phyloP scores from a whole-genome alignment of 2,888 invertebrate genomes.

The Hirtodrosophila cameraria region DNA sequence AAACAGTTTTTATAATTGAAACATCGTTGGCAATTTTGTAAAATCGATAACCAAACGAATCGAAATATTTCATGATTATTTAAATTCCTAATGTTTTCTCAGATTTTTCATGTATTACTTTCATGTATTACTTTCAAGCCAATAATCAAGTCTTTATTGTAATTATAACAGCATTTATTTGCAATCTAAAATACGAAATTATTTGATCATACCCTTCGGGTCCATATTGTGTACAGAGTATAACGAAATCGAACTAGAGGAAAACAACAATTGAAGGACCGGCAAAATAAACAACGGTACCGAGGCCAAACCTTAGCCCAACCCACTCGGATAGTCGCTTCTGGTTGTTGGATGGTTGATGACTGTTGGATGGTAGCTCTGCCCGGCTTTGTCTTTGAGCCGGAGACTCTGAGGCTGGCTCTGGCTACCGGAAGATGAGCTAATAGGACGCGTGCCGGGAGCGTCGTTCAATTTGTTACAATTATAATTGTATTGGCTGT shows the following conservation, averaged over 20 bases:
- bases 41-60: too few relatives aligned
- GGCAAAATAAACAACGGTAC: slow-evolving; percentile 40
- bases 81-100: too few relatives aligned
- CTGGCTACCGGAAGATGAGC: slow-evolving; percentile 77
- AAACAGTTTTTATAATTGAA: too few relatives aligned
- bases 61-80: too few relatives aligned
- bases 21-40: too few relatives aligned
- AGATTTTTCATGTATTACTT: too few relatives aligned
- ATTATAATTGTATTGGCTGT: slow-evolving; percentile 82
- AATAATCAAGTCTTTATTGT: too few relatives aligned
- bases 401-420: slow-evolving; percentile 22
- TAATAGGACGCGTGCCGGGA: slow-evolving; percentile 82
- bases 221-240: slow-evolving; percentile 14
- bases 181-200: neutral
- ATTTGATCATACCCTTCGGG: neutral
- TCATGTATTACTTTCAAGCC: too few relatives aligned
- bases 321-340: slow-evolving; percentile 16
- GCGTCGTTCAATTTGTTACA: slow-evolving; percentile 84
- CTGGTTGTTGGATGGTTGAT: neutral
- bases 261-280: slow-evolving; percentile 38
- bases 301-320: slow-evolving; percentile 4
- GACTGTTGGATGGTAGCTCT: neutral
- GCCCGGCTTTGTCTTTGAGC: slow-evolving; percentile 1
- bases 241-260: slow-evolving; percentile 9
- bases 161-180: too few relatives aligned